Base-by-base conservation (phyloP, 1,140 invertebrate genomes). In the Paraescarpia echinospica region DNA sequence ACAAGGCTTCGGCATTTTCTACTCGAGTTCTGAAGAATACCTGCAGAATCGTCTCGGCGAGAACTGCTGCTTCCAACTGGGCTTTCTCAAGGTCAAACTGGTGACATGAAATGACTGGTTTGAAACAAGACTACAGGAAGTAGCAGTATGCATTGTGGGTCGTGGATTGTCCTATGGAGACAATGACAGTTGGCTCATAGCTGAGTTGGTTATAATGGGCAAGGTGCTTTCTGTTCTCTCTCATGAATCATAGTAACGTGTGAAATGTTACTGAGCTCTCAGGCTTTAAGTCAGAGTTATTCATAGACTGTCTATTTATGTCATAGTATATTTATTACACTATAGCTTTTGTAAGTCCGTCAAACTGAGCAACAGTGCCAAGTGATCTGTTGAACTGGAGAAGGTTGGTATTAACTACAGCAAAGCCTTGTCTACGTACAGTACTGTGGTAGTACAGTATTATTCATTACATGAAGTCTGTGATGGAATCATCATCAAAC, bases 1-100 rank as follows among this genome's bases (percentile, higher is more conserved):
- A 12, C 89, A 92, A 33, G 92, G 92, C 34, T 89, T 92, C n/a
- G 35, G 34, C 27, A 35, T 92, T 12, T 92, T 92, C 89, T 92
- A 92, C 89, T 77, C 59, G 59, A 77, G 22, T 77, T 18, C 59
- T 27, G 59, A 77, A 77, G 59, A 31, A 2, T 35, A 77, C 59
- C 0, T 77, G 59, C 59, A 77, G 59, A 77, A 18, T 27, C 59
- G 59, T 77, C 22, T 77, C 22, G 59, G 59, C 2, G 59, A 77
- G 22, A 77, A 77, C 59, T 77, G 59, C 22, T 77, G 59, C 59
- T 77, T 77, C 59, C 59, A 77, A 18, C 27, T 77, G 12, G 59
- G 59, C 2, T 77, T 77, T 4, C 14, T 27, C 18, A 77, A 77
- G 22, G 27, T 77, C 8, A 77, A 77, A 18, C 14, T 77, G 59